phyloP scores from a whole-genome alignment of 1,140 invertebrate species.

The Diorhabda elongata region DNA sequence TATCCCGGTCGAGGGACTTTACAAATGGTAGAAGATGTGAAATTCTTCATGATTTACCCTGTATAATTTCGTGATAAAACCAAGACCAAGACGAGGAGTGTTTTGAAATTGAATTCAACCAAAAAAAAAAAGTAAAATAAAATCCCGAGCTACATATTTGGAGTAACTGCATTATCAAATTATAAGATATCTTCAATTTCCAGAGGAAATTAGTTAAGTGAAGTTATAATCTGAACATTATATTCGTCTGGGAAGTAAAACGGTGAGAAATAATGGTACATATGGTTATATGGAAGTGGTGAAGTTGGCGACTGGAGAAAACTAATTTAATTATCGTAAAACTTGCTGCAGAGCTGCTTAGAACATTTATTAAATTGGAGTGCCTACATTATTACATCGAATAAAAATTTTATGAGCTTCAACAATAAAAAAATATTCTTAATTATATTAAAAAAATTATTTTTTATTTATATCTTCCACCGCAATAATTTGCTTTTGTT shows the following conservation, averaged over 20 bases:
- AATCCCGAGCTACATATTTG: neutral
- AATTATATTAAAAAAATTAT: too few relatives aligned
- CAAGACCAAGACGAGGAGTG: neutral
- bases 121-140: neutral
- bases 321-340: conserved; percentile 6
- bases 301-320: conserved; percentile 1
- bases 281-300: conserved; percentile 1
- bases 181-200: neutral
- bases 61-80: too few relatives aligned
- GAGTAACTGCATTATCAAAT: neutral
- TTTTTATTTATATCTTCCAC: too few relatives aligned
- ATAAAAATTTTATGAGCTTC: neutral
- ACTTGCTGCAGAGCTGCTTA: neutral
- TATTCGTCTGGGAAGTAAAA: conserved; percentile 11
- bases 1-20: too few relatives aligned
- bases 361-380: neutral
- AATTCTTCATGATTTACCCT: too few relatives aligned
- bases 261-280: conserved; percentile 5
- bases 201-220: conserved; percentile 9
- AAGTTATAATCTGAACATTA: conserved; percentile 12
- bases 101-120: neutral
- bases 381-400: neutral
- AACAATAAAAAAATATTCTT: neutral
- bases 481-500: too few relatives aligned
- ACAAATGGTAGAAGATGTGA: too few relatives aligned